Evolutionary conservation across 1,140 invertebrate genomes (phyloP), one percentile per base, ranked within the genome.

Genomic region (Centruroides vittatus): DNA sequence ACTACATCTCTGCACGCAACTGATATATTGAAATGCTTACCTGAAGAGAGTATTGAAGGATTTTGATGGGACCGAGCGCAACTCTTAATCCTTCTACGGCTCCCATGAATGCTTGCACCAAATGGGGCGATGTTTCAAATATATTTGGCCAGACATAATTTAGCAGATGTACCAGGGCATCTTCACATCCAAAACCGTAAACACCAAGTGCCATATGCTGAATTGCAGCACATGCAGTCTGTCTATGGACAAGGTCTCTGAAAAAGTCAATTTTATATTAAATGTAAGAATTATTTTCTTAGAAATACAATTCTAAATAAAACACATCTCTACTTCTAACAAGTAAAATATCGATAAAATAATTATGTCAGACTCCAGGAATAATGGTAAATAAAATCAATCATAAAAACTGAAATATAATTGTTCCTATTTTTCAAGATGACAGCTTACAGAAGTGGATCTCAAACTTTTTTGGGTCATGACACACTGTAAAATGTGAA

Each of bases 91-190:
- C 96, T 75, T 99, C 97, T 6, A 99, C 89, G 7, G 94, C 86
- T 69, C 97, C 95, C 91, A 99, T 98, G 74, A 99, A 99, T 6
- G 96, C 94, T 78, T 99, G 96, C 8, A 99, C 95, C 60, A 99
- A 83, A 84, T 99, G 97, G 6, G 97, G 96, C 1, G 95, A 98
- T 0, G 94, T 99, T 78, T 99, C 97, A 72, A 99, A 98, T 62
- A 99, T 95, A 75, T 99, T 99, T 11, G 97, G 97, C 97, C 97
- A 99, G 1, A 99, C 94, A 70, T 98, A 94, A 76, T 99, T 99
- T 53, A 99, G 77, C 10, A 99, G 78, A 80, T 99, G 97, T 51
- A 92, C 84, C 0, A 99, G 77, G 0, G 96, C 95, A 76, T 99
- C 97, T 74, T 99, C 96, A 76, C 96, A 99, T 0, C 96, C 96